Base-by-base conservation (phyloP, 1,140 invertebrate species). In the Drosophila fuyamai region DNA sequence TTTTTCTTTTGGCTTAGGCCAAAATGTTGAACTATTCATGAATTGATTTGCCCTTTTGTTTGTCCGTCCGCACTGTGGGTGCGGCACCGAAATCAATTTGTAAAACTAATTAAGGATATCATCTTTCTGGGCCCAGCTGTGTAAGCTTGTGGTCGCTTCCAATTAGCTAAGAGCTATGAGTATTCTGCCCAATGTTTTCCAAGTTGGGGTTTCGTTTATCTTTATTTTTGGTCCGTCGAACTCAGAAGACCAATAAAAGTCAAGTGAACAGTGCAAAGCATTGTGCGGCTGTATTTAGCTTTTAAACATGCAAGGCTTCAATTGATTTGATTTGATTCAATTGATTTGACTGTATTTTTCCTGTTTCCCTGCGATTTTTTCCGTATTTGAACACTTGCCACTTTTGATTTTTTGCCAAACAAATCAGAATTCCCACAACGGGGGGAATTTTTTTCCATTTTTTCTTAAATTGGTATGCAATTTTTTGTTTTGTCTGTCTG, bases 331-430 rank as follows among this genome's bases (percentile, higher is more conserved):
- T 59, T 77, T 76, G 74, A 76, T 86, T 86, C 5, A 7, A 79
- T 76, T 85, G 67, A 76, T 59, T 77, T 76, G 74, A 77, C 81
- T 86, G 81, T 4, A 13, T 13, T 32, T 9, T 10, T 1, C n/a
- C 7, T 27, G 3, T 32, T 7, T 35, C 9, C 41, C 9, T 16
- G 10, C n/a, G 12, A 43, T 63, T 53, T 51, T 75, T 35, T 9
- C 46, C 35, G 35, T 35, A 14, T 35, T 62, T 48, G 38, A 50
- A 61, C 56, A 75, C 81, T 85, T 79, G 74, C 60, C 67, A 71
- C 79, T 81, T 79, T 75, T 54, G 68, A 60, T 86, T 65, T 85
- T 83, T 84, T 59, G 60, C 57, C 57, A 76, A 82, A 77, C 72
- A 85, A 85, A 76, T 81, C 61, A 63, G 61, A 66, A 57, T 48